Percentiles rank a stretch among this genome's conserved stretches.
Evolutionary conservation across 1,140 invertebrate species (phyloP).

Genomic region (Hydropsyche tenuis): DNA sequence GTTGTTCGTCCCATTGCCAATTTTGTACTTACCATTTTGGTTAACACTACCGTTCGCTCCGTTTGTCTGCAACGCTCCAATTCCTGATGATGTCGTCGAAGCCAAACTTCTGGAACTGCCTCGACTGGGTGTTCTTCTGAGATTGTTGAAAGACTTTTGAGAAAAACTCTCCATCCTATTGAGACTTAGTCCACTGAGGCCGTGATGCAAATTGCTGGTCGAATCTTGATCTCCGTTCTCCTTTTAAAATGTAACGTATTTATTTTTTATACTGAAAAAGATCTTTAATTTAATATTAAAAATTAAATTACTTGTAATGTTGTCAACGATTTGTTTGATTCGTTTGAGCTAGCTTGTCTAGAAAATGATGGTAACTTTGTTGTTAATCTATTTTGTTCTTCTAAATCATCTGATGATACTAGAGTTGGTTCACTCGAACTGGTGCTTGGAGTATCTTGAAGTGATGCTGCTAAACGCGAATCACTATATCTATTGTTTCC

Average conservation of each 20-base stretch:
- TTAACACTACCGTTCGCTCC: slow-evolving; percentile 6
- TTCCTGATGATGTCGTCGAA: background rate
- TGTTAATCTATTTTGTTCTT: slow-evolving; percentile 40
- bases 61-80: background rate
- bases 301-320: slow-evolving; percentile 33
- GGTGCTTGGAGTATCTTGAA: slow-evolving; percentile 50
- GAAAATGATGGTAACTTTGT: slow-evolving; percentile 35
- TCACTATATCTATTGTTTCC: slow-evolving; percentile 55
- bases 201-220: slow-evolving; percentile 57
- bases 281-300: background rate
- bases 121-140: slow-evolving; percentile 59
- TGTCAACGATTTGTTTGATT: slow-evolving; percentile 52
- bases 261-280: background rate
- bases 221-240: slow-evolving; percentile 53
- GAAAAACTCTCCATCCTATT: slow-evolving; percentile 58
- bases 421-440: slow-evolving; percentile 35
- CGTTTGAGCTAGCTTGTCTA: slow-evolving; percentile 53
- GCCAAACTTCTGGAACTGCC: slow-evolving; percentile 57
- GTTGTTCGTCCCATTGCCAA: slow-evolving; percentile 2
- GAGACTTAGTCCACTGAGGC: slow-evolving; percentile 57
- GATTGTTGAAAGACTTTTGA: slow-evolving; percentile 51
- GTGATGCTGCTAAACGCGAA: slow-evolving; percentile 54
- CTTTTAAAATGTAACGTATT: slow-evolving; percentile 7
- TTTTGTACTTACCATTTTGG: slow-evolving; percentile 23
- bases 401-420: slow-evolving; percentile 16